Evolutionary conservation across 2,113 vertebrate species (phyloP).

Genomic region (Chaetura pelagica): DNA sequence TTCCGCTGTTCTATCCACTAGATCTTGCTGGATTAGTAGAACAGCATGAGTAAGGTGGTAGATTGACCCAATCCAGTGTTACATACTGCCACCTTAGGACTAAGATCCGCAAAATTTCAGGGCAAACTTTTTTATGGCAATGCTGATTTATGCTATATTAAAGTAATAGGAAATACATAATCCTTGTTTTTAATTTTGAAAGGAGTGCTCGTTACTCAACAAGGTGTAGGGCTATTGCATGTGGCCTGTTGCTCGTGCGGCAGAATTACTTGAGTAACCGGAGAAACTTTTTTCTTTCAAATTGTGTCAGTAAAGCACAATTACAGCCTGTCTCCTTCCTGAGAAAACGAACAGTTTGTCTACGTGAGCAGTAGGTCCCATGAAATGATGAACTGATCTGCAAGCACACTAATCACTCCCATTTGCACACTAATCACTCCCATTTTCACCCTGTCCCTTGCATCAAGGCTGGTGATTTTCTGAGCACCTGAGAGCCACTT

Average conservation of each 20-base stretch:
- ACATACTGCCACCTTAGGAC: background rate
- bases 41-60: background rate
- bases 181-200: background rate
- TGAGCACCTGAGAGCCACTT: background rate
- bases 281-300: background rate
- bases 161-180: background rate
- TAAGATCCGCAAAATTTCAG: background rate
- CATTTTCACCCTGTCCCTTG: background rate
- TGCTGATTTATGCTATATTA: background rate
- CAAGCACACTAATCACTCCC: fast-evolving
- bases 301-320: background rate
- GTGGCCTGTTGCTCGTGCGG: background rate
- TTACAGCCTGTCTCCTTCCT: background rate
- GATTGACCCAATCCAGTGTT: background rate
- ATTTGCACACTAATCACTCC: background rate
- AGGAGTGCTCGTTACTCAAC: background rate
- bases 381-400: background rate
- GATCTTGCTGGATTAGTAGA: background rate
- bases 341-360: background rate
- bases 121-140: background rate
- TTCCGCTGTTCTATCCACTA: background rate
- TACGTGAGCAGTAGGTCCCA: background rate
- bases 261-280: background rate
- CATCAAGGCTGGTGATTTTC: background rate
- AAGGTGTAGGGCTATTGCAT: background rate